Percentiles rank a stretch among this genome's conserved stretches.
Conservation (phyloP, 1,140 invertebrate species). For the Mizuhopecten yessoensis region DNA sequence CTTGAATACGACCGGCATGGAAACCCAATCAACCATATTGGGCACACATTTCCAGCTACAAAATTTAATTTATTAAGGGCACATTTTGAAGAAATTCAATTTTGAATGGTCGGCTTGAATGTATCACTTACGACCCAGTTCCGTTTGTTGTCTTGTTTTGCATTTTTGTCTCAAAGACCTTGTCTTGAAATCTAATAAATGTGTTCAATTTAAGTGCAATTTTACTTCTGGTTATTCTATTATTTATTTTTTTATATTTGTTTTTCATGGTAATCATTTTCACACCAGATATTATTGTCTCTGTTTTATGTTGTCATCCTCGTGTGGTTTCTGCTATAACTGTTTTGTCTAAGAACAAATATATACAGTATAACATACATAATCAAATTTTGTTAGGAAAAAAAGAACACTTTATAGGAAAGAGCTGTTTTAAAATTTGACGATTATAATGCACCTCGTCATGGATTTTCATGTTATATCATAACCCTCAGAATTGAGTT, state of each 20-base stretch:
- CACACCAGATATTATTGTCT: not conserved
- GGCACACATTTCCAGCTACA: not conserved
- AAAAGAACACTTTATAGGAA: too few species aligned
- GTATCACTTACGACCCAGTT: conserved; percentile 8
- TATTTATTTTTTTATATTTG: not conserved
- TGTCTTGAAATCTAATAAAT: not conserved
- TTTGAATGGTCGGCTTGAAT: not conserved
- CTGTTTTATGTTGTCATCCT: not conserved
- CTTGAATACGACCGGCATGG: not conserved
- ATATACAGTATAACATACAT: too few species aligned
- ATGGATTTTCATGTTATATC: too few species aligned
- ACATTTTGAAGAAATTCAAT: conserved; percentile 17
- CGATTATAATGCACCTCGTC: too few species aligned
- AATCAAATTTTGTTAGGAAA: too few species aligned
- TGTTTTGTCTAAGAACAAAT: too few species aligned
- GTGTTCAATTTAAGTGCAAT: not conserved
- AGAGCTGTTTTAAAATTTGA: too few species aligned
- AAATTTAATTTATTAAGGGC: conserved; percentile 16
- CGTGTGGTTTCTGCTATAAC: not conserved
- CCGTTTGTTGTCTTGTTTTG: not conserved
- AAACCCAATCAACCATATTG: not conserved
- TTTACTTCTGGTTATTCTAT: conserved; percentile 12
- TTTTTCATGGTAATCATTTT: not conserved
- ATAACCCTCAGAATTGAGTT: too few species aligned
- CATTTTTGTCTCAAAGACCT: not conserved